phyloP scores from a whole-genome alignment of 1,140 invertebrate species.

The Heliconius nattereri region DNA sequence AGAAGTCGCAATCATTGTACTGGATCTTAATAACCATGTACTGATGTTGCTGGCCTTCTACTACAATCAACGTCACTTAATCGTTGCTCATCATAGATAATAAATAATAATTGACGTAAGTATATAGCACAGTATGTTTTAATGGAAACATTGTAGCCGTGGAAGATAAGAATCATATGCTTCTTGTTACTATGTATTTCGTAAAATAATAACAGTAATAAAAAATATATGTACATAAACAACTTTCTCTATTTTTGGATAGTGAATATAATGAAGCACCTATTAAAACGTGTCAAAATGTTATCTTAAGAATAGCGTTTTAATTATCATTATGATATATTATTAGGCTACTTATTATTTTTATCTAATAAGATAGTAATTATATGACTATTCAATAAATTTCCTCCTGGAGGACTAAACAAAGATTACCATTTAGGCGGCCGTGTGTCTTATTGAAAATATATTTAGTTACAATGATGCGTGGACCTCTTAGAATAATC shows the following conservation, averaged over 20 bases:
- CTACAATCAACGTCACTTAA: constrained; percentile 51
- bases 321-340: background rate
- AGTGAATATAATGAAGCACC: background rate
- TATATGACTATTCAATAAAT: background rate
- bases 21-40: constrained; percentile 9
- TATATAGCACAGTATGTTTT: constrained; percentile 24
- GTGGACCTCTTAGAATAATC: constrained; percentile 75
- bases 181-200: background rate
- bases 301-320: background rate
- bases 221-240: background rate
- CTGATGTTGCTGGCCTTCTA: constrained; percentile 42
- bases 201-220: background rate
- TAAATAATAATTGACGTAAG: constrained; percentile 45
- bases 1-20: constrained; percentile 14
- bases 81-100: constrained; percentile 45
- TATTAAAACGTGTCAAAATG: constrained; percentile 2
- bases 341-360: background rate
- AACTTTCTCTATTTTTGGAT: background rate
- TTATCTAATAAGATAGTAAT: background rate
- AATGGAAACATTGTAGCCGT: constrained; percentile 22
- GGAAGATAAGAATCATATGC: constrained; percentile 14
- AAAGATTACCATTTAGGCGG: background rate
- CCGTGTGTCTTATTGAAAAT: constrained; percentile 27
- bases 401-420: background rate
- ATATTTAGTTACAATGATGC: constrained; percentile 29